Evolutionary conservation across 2,888 invertebrate species (phyloP).

Genomic region (Trilocha varians): DNA sequence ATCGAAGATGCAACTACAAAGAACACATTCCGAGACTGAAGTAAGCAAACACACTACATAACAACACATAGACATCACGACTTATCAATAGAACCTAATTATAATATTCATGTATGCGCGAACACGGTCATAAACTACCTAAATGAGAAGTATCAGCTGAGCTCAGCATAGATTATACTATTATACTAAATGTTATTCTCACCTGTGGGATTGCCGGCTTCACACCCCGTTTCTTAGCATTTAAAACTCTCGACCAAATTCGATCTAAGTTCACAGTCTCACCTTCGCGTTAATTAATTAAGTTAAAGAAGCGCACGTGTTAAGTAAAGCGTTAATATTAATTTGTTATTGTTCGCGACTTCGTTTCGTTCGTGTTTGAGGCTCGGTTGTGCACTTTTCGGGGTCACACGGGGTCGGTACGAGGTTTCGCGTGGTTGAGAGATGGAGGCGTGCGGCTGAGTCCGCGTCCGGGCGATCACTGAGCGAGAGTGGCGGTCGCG

Average conservation of each 20-base stretch:
- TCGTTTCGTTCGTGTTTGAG: slow-evolving; percentile 60
- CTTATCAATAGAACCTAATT: neutral
- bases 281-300: slow-evolving; percentile 45
- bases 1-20: slow-evolving; percentile 5
- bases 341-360: slow-evolving; percentile 36
- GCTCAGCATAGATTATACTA: neutral
- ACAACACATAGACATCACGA: neutral
- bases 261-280: slow-evolving; percentile 43
- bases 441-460: slow-evolving; percentile 38
- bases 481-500: slow-evolving; percentile 1
- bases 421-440: slow-evolving; percentile 36
- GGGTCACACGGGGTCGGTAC: slow-evolving; percentile 59
- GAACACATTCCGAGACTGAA: slow-evolving; percentile 18
- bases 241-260: slow-evolving; percentile 25
- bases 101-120: neutral
- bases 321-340: slow-evolving; percentile 45
- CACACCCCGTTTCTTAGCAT: slow-evolving; percentile 20
- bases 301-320: slow-evolving; percentile 53
- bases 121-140: neutral
- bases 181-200: slow-evolving; percentile 5
- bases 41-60: neutral
- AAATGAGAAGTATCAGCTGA: neutral
- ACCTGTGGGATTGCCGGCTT: slow-evolving; percentile 1
- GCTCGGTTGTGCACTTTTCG: slow-evolving; percentile 49
- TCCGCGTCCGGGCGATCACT: slow-evolving; percentile 50